Evolutionary conservation across 2,797 vertebrate species (phyloP), one percentile per base, ranked within the genome.

Genomic region (Takifugu ocellatus): DNA sequence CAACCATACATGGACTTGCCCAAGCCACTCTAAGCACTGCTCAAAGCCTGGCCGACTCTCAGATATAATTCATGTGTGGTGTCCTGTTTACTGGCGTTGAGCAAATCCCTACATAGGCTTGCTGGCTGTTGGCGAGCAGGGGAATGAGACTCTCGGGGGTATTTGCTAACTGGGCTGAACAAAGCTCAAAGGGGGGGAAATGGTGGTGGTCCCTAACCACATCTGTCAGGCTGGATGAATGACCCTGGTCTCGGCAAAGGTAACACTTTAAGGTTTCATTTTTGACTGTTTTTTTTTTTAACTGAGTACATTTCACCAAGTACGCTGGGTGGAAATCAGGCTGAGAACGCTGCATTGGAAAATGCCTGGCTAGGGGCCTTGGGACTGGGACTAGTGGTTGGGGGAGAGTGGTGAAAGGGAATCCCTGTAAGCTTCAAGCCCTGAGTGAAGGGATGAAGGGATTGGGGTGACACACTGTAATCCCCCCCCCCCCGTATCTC

Each of bases 361-460:
- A 42, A 61, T 27, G 61, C 67, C 68, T 74, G 42, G 70, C 46
- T 71, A 68, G 80, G 71, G 63, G 53, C 70, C 75, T 61, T 76
- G 84, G 86, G 81, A 79, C 75, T 61, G 69, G 73, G 82, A 74
- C 66, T 55, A 76, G 76, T 56, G 81, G 72, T 75, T 75, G 68
- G 71, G 69, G 72, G 50, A 74, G 68, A 79, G 83, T 89, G 88
- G 87, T 87, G 84, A 87, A 89, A 86, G 84, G 68, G 66, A 56
- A 81, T 81, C 83, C 84, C 90, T 90, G 87, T 88, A 86, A 88
- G 88, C 78, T 76, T 77, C 83, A 84, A 83, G 81, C 83, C 87
- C 80, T 74, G 70, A 83, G 74, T 83, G 79, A 81, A 83, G 78
- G 80, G 83, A 81, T 70, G 72, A 66, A 75, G 74, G 65, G 69